Evolutionary conservation across 2,888 invertebrate species (phyloP), one percentile per base, ranked within the genome.

Genomic region (Metalampra italica): DNA sequence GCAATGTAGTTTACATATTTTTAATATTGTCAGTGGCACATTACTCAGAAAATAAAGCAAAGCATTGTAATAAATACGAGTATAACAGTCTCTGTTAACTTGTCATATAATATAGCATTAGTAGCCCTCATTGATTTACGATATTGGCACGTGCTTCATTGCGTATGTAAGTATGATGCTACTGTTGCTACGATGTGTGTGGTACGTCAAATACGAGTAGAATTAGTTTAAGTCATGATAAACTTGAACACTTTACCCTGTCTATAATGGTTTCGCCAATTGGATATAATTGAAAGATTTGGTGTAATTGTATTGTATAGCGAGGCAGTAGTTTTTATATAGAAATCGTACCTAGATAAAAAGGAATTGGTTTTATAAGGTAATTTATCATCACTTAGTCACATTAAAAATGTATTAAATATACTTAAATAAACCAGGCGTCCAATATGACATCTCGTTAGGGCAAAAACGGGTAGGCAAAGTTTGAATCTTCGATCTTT

Each of bases 51-150:
- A 22, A 5, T 5, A 22, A 22, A 22, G 22, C 5, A 22, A 5
- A 22, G 22, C 22, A 22, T 22, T 22, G 22, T 3, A 22, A 22
- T 5, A 11, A 11, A 32, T 32, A 9, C 8, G 9, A 32, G 8
- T 7, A 32, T n/a, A 38, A 40, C 44, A 44, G n/a, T 49, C 49
- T 45, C 30, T 45, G 49, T 41, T 49, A 45, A 39, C 40, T 49
- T 49, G 44, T 13, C 14, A 41, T 7, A 15, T 7, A 15, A 7
- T 3, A 41, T 3, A 4, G 11, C 29, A 41, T 22, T 39, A 7
- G 14, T 39, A 7, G 14, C 39, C 11, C 9, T 34, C 9, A 34
- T 11, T 7, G 34, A 34, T 34, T 9, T 34, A 34, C 9, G 9
- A 11, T 11, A 34, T 11, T 34, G 34, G 34, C 9, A 34, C 34